These are phyloP conservation scores for Dorcus parallelipipedus DNA, from an alignment of 2,888 invertebrate species.

Conservation along the genomic window DNA sequence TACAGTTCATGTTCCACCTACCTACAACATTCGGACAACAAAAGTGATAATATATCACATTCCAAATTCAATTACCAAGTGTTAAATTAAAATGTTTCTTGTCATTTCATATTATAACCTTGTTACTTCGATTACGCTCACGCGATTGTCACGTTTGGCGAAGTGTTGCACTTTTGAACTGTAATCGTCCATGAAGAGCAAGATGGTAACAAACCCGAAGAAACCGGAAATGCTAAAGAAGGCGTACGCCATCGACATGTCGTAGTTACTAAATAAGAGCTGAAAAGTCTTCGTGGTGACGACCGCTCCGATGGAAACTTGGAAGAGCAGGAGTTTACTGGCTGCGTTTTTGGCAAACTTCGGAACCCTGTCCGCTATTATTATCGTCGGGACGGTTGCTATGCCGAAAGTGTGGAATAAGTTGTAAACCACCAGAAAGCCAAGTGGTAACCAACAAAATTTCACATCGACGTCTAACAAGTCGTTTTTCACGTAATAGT, in stretches of 20 bases:
- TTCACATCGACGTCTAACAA: constrained; percentile 12
- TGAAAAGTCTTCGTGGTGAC: constrained; percentile 26
- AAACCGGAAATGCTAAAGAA: constrained; percentile 6
- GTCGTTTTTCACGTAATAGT: constrained; percentile 17
- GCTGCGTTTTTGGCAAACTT: constrained; percentile 12
- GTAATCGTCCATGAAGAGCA: not conserved
- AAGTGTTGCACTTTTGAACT: not conserved
- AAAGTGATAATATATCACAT: too few species aligned
- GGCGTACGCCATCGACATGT: constrained; percentile 16
- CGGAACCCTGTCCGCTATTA: constrained; percentile 19
- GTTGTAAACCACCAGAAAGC: constrained; percentile 21
- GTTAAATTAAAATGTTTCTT: too few species aligned
- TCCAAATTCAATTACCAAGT: too few species aligned
- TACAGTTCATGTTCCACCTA: too few species aligned
- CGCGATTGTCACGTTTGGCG: not conserved
- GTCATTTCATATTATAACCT: too few species aligned
- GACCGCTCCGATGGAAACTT: constrained; percentile 23
- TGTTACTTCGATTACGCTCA: too few species aligned
- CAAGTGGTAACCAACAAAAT: constrained; percentile 20
- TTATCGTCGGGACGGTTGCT: constrained; percentile 13
- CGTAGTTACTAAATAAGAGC: constrained; percentile 18
- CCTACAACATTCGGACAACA: too few species aligned
- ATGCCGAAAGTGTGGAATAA: constrained; percentile 23
- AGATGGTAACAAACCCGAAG: not conserved
- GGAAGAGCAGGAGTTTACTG: constrained; percentile 18